Conservation (phyloP, 2,113 vertebrate genomes). For the Phrynosoma blainvillii region DNA sequence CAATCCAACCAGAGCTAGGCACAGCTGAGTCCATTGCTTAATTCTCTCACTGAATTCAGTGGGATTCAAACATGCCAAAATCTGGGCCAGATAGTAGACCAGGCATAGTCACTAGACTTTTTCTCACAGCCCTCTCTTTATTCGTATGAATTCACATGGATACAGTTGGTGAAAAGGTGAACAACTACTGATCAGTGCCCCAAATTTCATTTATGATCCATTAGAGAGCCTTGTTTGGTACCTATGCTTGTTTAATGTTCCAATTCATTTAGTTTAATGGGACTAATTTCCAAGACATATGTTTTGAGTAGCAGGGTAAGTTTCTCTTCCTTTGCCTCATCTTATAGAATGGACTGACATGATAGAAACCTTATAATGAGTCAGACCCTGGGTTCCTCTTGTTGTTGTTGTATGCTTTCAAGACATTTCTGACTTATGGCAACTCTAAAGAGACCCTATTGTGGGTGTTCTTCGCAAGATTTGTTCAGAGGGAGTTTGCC, state of each 20-base stretch:
- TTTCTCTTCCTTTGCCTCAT: not conserved
- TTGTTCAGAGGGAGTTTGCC: too few relatives aligned
- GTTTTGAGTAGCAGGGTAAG: too few relatives aligned
- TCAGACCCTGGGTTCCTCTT: too few relatives aligned
- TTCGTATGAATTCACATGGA: constrained; percentile 65
- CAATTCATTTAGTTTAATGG: too few relatives aligned
- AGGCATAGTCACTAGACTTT: constrained; percentile 51
- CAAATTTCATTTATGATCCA: not conserved
- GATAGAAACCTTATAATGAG: not conserved
- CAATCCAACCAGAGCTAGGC: not conserved
- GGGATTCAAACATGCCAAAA: not conserved
- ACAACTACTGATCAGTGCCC: constrained; percentile 47
- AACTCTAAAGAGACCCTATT: too few relatives aligned
- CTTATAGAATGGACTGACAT: not conserved
- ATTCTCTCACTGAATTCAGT: not conserved
- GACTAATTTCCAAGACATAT: not conserved
- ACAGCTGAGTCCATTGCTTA: too few relatives aligned
- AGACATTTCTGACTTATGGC: too few relatives aligned
- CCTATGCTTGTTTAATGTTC: too few relatives aligned
- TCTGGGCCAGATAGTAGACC: not conserved
- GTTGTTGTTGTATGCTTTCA: too few relatives aligned
- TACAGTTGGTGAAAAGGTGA: constrained; percentile 62
- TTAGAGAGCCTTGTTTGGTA: not conserved
- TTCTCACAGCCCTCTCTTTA: constrained; percentile 56
- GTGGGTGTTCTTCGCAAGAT: too few relatives aligned